phyloP scores from a whole-genome alignment of 2,888 invertebrate genomes.

The Platycnemis pennipes region DNA sequence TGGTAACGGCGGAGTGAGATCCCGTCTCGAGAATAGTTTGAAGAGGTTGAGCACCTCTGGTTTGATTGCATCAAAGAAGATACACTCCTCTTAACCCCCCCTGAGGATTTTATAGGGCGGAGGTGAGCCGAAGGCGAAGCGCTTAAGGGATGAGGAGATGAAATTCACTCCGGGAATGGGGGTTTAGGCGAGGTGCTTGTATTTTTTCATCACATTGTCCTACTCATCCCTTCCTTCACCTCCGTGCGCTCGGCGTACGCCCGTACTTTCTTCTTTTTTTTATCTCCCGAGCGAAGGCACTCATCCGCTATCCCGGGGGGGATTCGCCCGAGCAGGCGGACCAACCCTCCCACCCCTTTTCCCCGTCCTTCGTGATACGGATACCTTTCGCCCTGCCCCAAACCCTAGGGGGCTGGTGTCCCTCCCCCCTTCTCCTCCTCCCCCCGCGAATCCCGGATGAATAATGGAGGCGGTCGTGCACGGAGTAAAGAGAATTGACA shows the following conservation, averaged over 20 bases:
- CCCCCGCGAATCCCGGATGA: background rate
- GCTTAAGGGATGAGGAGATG: background rate
- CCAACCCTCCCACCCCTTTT: background rate
- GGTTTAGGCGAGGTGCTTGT: background rate
- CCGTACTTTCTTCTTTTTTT: too few relatives aligned
- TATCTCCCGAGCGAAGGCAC: too few relatives aligned
- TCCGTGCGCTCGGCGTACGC: too few relatives aligned
- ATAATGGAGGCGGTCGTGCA: background rate
- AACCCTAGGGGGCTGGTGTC: background rate
- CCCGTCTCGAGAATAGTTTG: background rate
- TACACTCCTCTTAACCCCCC: background rate
- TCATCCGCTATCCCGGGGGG: background rate
- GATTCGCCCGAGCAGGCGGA: background rate
- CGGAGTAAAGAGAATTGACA: constrained; percentile 1
- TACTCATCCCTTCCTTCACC: background rate
- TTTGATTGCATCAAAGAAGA: background rate
- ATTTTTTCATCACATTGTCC: background rate
- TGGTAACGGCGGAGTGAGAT: background rate
- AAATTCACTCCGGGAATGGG: background rate
- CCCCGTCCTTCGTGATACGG: background rate
- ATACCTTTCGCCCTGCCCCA: background rate
- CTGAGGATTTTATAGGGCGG: background rate
- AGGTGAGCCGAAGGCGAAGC: background rate
- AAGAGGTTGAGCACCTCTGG: background rate
- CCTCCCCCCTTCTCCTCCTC: background rate